Base-by-base conservation (phyloP, 2,797 vertebrate species). In the Parauchenoglanis ngamensis region DNA sequence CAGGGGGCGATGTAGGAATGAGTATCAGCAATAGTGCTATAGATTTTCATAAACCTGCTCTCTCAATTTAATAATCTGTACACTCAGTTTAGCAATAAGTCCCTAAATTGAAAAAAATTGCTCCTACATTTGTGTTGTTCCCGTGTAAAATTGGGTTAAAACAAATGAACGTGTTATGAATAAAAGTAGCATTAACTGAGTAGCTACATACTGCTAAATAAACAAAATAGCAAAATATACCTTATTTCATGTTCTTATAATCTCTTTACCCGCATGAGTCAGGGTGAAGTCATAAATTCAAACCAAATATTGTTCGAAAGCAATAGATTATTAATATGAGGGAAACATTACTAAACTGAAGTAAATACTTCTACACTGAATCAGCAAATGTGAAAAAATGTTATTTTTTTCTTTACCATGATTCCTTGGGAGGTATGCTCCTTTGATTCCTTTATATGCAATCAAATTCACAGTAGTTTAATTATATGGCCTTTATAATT, bases 381-480 rank as follows among this genome's bases (percentile, higher is more conserved):
- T 46, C 23, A 46, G 79, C 35, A 49, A 81, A 63, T 81, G 40
- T 40, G 3, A 40, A 35, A 63, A 2, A 44, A 65, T 40, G 59
- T 49, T 40, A 31, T 61, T 15, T 46, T 78, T 35, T 56, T 25
- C 57, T 63, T 65, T 61, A 23, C 8, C 77, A 10, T 35, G 54
- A 28, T 57, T 79, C 28, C 31, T 79, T 11, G 52, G 76, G 76
- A 31, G 3, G 21, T 40, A 13, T 81, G 35, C 57, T 63, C 57
- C 1, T 63, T 46, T 54, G 35, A 46, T 46, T 81, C 21, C 23
- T 81, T 81, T 59, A n/a, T 11, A 63, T 23, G 56, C 68, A 56
- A 56, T 73, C 67, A 54, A 52, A 83, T 90, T 88, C 85, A 89
- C 88, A 88, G 90, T 88, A 28, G 15, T 44, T 79, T 46, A 80